Evolutionary conservation across 2,113 vertebrate genomes (phyloP).

Genomic region (Nerophis ophidion): DNA sequence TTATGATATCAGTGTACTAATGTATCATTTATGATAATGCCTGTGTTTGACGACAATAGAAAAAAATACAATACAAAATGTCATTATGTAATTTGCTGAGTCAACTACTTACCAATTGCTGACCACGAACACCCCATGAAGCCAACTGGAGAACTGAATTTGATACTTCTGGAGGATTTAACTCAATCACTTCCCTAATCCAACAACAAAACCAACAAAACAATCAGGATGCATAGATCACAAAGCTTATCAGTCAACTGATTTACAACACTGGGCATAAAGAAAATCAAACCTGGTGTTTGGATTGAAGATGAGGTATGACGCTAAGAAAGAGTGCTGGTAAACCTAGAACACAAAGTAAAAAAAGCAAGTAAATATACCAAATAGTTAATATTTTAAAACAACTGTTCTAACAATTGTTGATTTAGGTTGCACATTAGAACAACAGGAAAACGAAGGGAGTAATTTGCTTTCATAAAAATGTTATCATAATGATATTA

Average conservation of each 20-base stretch:
- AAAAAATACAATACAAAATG: no score
- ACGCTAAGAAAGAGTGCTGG: slow-evolving; percentile 61
- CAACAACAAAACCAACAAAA: slow-evolving; percentile 10
- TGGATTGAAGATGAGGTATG: slow-evolving; percentile 69
- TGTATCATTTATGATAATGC: no score
- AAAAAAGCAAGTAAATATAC: neutral
- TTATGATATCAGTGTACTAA: no score
- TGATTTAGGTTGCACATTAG: no score
- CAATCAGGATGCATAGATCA: neutral
- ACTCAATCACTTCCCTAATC: slow-evolving; percentile 88
- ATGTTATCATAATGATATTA: no score
- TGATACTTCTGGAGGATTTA: slow-evolving; percentile 94
- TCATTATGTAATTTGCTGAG: neutral
- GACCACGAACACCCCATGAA: slow-evolving; percentile 86
- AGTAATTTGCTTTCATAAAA: no score
- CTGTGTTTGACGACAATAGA: no score
- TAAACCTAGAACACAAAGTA: slow-evolving; percentile 52
- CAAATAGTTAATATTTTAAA: no score
- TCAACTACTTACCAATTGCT: slow-evolving; percentile 86
- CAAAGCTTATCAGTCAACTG: neutral
- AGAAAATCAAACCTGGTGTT: slow-evolving; percentile 52
- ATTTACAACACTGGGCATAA: neutral
- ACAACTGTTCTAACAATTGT: no score
- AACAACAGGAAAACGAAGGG: no score
- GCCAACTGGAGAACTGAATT: slow-evolving; percentile 92